Percentiles rank a stretch among this genome's conserved stretches.
phyloP scores from a whole-genome alignment of 2,797 vertebrate genomes.

The Passerculus sandwichensis region DNA sequence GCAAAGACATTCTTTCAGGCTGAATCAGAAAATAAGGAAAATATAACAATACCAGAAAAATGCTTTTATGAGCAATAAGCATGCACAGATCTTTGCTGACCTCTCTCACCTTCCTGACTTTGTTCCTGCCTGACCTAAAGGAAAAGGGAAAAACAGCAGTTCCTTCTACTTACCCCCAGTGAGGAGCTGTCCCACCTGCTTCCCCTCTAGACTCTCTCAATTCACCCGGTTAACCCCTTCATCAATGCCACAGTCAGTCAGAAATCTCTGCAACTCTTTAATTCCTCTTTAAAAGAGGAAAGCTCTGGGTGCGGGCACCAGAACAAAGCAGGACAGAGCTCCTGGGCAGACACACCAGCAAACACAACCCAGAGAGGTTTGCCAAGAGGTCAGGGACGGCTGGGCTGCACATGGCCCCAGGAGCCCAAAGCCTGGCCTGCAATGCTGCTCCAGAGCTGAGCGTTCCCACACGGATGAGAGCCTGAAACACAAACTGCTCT shows the following conservation, averaged over 20 bases:
- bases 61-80: neutral
- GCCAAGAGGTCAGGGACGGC: neutral
- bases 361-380: neutral
- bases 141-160: neutral
- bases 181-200: neutral
- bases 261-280: neutral
- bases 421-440: neutral
- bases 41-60: neutral
- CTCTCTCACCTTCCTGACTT: slow-evolving; percentile 26
- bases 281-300: neutral
- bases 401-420: neutral
- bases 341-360: neutral
- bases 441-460: neutral
- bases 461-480: neutral
- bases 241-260: neutral
- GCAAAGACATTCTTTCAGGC: neutral
- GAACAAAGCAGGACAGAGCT: neutral
- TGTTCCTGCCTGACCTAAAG: slow-evolving; percentile 1
- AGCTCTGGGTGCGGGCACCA: neutral
- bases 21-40: neutral
- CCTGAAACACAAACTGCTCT: too few species aligned
- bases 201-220: neutral
- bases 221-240: neutral
- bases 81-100: neutral
- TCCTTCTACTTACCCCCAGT: neutral